Percentiles rank a stretch among this genome's conserved stretches.
Conservation (phyloP, 2,797 vertebrate species). For the Champsocephalus gunnari region DNA sequence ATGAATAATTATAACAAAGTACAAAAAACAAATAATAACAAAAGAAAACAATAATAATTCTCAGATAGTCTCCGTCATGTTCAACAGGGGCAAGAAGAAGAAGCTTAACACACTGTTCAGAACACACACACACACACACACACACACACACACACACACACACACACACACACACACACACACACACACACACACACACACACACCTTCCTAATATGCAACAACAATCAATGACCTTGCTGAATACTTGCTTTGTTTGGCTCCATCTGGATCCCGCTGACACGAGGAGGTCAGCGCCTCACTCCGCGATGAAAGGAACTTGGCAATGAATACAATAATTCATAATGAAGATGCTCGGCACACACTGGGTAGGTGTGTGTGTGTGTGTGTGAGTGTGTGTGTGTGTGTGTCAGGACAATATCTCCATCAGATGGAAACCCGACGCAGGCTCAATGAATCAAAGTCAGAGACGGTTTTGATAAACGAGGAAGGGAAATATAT, state of each 20-base stretch:
- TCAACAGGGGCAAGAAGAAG: too few species aligned
- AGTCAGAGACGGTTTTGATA: not conserved
- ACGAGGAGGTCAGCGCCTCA: not conserved
- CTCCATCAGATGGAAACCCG: not conserved
- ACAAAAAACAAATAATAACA: too few species aligned
- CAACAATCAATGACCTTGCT: not conserved
- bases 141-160: too few species aligned
- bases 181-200: too few species aligned
- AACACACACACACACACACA: too few species aligned
- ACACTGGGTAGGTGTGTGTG: not conserved
- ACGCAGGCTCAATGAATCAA: not conserved
- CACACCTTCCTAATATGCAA: too few species aligned
- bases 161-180: too few species aligned
- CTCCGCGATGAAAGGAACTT: not conserved
- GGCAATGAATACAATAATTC: not conserved
- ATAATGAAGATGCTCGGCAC: constrained; percentile 1
- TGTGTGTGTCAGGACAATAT: not conserved
- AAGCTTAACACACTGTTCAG: too few species aligned
- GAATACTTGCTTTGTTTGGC: not conserved
- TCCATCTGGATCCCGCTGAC: constrained; percentile 3
- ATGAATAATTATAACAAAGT: too few species aligned
- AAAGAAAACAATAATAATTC: too few species aligned
- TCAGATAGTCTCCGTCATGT: too few species aligned
- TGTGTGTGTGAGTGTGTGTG: not conserved
- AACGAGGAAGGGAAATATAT: not conserved